A percentile compares a stretch with the other conserved stretches of the same genome.
phyloP scores from a whole-genome alignment of 2,888 invertebrate species.

The Chirona hameri region DNA sequence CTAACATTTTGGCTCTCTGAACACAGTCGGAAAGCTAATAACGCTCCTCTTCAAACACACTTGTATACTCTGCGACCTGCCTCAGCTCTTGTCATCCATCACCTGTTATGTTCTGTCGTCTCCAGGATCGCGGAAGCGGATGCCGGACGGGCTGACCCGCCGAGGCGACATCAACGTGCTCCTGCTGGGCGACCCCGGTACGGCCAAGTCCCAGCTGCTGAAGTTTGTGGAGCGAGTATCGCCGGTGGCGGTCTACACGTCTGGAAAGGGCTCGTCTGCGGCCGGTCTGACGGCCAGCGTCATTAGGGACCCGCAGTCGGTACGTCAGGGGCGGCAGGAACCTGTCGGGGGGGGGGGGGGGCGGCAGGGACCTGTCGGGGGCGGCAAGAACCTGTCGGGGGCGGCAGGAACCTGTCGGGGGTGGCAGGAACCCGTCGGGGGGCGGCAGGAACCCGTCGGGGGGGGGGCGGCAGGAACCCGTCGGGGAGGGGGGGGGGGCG shows the following conservation, averaged over 20 bases:
- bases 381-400: too few species aligned
- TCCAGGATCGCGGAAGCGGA: constrained; percentile 65
- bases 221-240: constrained; percentile 96
- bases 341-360: too few species aligned
- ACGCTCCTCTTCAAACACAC: too few species aligned
- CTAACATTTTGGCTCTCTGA: too few species aligned
- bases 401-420: too few species aligned
- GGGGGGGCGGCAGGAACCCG: too few species aligned
- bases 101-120: background rate
- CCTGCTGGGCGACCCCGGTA: constrained; percentile 95
- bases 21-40: too few species aligned
- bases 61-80: too few species aligned
- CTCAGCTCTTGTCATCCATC: background rate
- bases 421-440: too few species aligned
- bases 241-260: constrained; percentile 94
- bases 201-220: constrained; percentile 96
- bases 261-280: constrained; percentile 99
- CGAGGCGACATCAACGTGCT: constrained; percentile 96
- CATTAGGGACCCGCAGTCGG: constrained; percentile 84
- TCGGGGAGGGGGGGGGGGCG: too few species aligned
- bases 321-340: constrained; percentile 50
- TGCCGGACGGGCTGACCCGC: constrained; percentile 92
- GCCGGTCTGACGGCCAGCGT: constrained; percentile 98
- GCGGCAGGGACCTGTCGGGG: too few species aligned
- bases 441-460: too few species aligned